Evolutionary conservation across 2,113 vertebrate species (phyloP).

Genomic region (Corythornis vintsioides): DNA sequence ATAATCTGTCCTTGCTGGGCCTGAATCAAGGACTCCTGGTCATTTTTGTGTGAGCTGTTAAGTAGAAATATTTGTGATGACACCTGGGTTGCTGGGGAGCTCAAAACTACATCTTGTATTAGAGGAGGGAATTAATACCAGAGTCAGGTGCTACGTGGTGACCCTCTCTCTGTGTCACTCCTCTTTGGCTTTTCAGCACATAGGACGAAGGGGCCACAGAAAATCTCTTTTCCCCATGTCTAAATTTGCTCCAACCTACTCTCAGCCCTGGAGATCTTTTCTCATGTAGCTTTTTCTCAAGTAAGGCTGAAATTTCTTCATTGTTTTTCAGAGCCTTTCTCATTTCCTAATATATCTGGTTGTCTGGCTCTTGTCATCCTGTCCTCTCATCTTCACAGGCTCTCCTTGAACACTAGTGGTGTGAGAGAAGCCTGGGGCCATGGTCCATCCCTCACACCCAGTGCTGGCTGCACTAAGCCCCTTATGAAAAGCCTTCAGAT

Average conservation of each 20-base stretch:
- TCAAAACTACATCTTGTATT: not conserved
- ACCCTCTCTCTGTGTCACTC: not conserved
- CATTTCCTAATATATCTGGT: not conserved
- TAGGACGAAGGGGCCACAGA: not conserved
- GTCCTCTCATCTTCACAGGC: not conserved
- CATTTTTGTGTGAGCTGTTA: not conserved
- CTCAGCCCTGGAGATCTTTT: not conserved
- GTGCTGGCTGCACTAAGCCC: not conserved
- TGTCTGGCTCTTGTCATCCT: not conserved
- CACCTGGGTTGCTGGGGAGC: not conserved
- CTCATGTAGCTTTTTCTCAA: not conserved
- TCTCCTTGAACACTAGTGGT: not conserved
- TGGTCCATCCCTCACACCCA: not conserved
- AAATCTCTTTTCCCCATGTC: not conserved
- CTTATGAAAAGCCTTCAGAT: not conserved
- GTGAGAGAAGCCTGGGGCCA: not conserved
- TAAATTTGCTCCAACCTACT: not conserved
- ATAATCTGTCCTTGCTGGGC: not conserved
- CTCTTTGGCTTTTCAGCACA: not conserved
- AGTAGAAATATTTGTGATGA: not conserved
- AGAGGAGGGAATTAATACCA: not conserved
- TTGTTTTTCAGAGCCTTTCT: not conserved
- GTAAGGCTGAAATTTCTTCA: not conserved
- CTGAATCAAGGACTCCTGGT: not conserved
- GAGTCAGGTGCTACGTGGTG: fast-evolving